phyloP scores from a whole-genome alignment of 2,797 vertebrate genomes.

The Sciurus vulgaris region DNA sequence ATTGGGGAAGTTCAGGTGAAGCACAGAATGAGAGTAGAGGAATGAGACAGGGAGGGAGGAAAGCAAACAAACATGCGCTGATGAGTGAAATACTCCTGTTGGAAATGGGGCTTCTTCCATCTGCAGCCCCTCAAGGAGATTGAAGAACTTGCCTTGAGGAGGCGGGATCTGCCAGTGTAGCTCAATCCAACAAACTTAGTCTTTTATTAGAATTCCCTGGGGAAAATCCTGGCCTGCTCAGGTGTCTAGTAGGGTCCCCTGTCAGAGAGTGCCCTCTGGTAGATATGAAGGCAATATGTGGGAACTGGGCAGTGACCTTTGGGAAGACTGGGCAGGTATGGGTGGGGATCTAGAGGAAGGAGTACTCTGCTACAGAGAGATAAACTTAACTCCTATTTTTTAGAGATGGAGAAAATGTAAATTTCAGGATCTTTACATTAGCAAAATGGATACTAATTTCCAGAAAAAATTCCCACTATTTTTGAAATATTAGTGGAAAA shows the following conservation, averaged over 20 bases:
- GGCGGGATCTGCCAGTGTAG: not conserved
- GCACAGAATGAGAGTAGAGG: not conserved
- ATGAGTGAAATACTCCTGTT: not conserved
- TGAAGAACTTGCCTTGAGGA: not conserved
- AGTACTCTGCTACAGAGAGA: not conserved
- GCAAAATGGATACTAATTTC: constrained; percentile 20
- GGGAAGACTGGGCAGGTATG: not conserved
- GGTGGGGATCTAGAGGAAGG: not conserved
- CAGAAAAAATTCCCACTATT: not conserved
- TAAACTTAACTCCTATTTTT: constrained; percentile 22
- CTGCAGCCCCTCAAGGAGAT: not conserved
- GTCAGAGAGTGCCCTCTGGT: not conserved
- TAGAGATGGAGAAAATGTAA: constrained; percentile 2
- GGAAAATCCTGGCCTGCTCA: not conserved
- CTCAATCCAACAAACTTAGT: not conserved
- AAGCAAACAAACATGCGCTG: not conserved
- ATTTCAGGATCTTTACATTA: not conserved
- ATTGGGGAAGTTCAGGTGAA: not conserved
- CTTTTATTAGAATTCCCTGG: not conserved
- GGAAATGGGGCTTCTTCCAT: not conserved
- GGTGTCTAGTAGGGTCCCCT: not conserved
- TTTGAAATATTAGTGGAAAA: constrained; percentile 39
- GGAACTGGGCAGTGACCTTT: not conserved
- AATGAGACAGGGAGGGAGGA: not conserved
- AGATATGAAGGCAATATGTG: not conserved